Evolutionary conservation across 2,113 vertebrate species (phyloP).

Genomic region (Pongo pygmaeus): DNA sequence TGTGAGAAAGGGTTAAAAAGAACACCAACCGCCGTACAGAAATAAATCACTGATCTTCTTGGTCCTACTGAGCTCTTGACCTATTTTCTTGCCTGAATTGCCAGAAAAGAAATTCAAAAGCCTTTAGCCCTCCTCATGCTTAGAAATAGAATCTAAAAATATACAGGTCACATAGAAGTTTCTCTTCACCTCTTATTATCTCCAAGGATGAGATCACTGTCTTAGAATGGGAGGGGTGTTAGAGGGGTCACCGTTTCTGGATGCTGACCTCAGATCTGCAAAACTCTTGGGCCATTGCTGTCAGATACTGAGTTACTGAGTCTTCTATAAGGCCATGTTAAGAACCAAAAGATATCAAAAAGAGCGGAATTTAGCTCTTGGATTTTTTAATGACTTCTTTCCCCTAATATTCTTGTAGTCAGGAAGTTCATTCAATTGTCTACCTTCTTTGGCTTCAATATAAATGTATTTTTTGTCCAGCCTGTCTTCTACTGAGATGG

Average conservation of each 20-base stretch:
- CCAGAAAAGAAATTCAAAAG: conserved; percentile 68
- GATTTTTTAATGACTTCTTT: conserved; percentile 11
- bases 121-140: conserved; percentile 65
- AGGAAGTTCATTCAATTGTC: conserved; percentile 28
- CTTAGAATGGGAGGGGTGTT: neutral
- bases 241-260: neutral
- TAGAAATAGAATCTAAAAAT: conserved; percentile 75
- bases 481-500: neutral
- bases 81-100: conserved; percentile 69
- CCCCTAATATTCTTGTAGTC: neutral
- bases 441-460: neutral
- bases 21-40: neutral
- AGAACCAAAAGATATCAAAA: neutral
- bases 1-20: conserved; percentile 31
- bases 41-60: conserved; percentile 62
- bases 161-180: neutral
- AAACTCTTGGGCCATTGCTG: neutral
- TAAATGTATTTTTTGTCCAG: neutral
- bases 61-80: conserved; percentile 67
- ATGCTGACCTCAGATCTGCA: neutral
- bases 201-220: conserved; percentile 52
- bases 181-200: conserved; percentile 25
- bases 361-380: neutral
- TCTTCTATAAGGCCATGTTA: neutral
- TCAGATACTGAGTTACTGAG: neutral